Base-by-base conservation (phyloP, 2,797 vertebrate species). In the Melanotaenia nigrans region DNA sequence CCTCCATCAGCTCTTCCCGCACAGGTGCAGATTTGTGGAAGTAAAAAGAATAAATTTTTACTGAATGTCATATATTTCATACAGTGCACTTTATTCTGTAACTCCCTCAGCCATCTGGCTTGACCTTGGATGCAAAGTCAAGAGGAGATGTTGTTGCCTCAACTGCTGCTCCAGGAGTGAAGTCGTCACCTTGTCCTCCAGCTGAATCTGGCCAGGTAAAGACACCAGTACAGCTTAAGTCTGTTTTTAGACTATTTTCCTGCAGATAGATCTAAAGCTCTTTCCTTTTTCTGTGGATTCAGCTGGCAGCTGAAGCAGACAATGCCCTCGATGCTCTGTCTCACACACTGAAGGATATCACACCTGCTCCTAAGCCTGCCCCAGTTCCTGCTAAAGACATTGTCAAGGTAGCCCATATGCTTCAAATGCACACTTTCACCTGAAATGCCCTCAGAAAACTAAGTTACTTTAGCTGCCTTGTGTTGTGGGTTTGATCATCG, bases 291-390 rank as follows among this genome's bases (percentile, higher is more conserved):
- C 53, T 80, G 12, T 77, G 47, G 4, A 2, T 12, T 59, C 74
- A 94, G 93, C 28, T 90, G 77, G 47, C 63, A 25, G 47, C 58
- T 2, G 87, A 64, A 28, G 73, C 87, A 30, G 68, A 75, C 38
- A 74, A 55, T 5, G 94, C 95, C 35, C 69, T 95, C 54, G 94
- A 94, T 20, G 84, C 86, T 66, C 89, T 95, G 47, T 95, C 94
- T 14, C 87, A 93, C 77, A 92, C 92, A 25, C 83, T 95, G 56
- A 80, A 59, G 73, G 93, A 92, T 18, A 88, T 89, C 49, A 28
- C 78, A 11, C 89, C 92, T 0, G 35, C 51, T 10, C 90, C 91
- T 9, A 71, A 82, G 55, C 91, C 92, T 0, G 28, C 56, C 14
- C 89, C 93, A 0, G 36, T 88, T 65, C 62, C 85, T 6, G 0